Conservation (phyloP, 2,797 vertebrate genomes). For the Notolabrus celidotus region DNA sequence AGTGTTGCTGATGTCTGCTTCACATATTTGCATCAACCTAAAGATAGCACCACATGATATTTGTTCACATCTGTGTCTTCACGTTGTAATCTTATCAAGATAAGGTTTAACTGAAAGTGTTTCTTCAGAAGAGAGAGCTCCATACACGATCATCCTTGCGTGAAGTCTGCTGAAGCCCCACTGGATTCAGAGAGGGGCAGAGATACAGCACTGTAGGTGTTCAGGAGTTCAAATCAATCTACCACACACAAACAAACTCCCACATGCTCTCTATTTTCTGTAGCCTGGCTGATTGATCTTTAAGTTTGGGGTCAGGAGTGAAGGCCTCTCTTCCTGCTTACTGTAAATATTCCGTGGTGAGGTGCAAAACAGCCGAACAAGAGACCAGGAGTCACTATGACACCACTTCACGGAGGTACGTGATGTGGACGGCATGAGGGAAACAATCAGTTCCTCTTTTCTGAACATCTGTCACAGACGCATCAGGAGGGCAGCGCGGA, state of each 20-base stretch:
- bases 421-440: neutral
- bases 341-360: neutral
- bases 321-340: neutral
- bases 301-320: neutral
- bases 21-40: too few relatives aligned
- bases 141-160: neutral
- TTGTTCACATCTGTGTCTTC: too few relatives aligned
- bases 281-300: neutral
- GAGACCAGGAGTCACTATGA: neutral
- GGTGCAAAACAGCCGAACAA: neutral
- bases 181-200: neutral
- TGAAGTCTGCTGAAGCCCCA: constrained; percentile 23
- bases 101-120: too few relatives aligned
- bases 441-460: constrained; percentile 30
- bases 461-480: constrained; percentile 8
- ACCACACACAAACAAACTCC: neutral
- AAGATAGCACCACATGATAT: too few relatives aligned
- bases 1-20: too few relatives aligned
- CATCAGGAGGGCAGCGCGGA: constrained; percentile 30
- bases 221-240: neutral
- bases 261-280: neutral
- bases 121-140: too few relatives aligned
- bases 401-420: neutral
- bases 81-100: too few relatives aligned
- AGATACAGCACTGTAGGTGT: neutral